Evolutionary conservation across 1,140 invertebrate species (phyloP), one percentile per base, ranked within the genome.

Genomic region (Propsilocerus akamusi): DNA sequence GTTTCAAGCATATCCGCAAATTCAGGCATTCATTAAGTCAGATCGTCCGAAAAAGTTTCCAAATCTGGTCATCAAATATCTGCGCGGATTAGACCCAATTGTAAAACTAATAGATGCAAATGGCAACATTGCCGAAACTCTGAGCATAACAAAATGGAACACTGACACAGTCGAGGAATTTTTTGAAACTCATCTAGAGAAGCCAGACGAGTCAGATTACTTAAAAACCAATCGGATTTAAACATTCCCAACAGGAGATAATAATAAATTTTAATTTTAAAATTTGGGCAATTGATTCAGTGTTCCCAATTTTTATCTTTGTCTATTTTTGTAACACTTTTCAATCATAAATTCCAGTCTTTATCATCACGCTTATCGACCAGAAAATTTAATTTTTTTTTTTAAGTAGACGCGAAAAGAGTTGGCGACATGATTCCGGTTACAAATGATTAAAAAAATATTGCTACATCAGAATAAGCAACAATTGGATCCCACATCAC

Each of bases 141-240:
- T 97, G 4, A 88, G 91, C 30, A 95, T 97, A 63, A 89, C 93
- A 55, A 93, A 94, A 64, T 97, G 92, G 93, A 86, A 96, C 64
- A 97, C 92, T 5, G 92, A 97, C 61, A 86, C 90, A 10, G 83
- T 96, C 1, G 86, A 93, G 67, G 92, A 95, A 68, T 96, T 95
- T 69, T 76, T 96, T 26, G 80, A 79, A 30, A 88, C 86, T 30
- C 83, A 91, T 75, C 70, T 96, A 52, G 62, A 72, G 30, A 59
- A 69, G 46, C 53, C 59, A 41, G 70, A 72, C 53, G 57, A 54
- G 4, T 51, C 61, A 52, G 68, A 74, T 60, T 79, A 73, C 65
- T 70, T 77, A 58, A 71, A 69, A 62, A 75, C 74, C 34, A 79
- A 79, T 63, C 59, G 68, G 63, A 67, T 73, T 53, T 74, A 68